Conservation (phyloP, 30 jellyfish, hydroid and myxozoan genomes). For the Hydractinia echinata region DNA sequence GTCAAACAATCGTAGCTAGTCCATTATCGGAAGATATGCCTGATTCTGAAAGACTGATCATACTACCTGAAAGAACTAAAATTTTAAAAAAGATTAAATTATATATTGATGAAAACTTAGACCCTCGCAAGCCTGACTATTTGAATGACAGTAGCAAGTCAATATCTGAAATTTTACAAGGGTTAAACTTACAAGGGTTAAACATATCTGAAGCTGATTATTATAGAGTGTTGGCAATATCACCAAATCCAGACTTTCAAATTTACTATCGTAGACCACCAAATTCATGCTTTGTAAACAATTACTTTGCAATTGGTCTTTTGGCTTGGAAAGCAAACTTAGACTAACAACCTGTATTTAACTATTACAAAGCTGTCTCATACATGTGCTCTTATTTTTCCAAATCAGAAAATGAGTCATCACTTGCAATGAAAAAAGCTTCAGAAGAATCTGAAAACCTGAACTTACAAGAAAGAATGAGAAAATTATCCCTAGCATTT, state of each 20-base stretch:
- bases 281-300: background rate
- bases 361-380: conserved; percentile 1
- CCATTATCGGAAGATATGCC: background rate
- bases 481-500: conserved; percentile 8
- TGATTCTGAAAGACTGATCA: background rate
- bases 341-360: conserved; percentile 12
- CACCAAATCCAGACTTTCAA: background rate
- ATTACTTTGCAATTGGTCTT: background rate
- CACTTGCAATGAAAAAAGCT: conserved; percentile 18
- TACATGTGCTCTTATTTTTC: conserved; percentile 18
- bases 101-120: background rate
- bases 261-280: background rate
- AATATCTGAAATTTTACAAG: background rate
- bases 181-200: background rate
- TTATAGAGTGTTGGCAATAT: no score
- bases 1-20: no score
- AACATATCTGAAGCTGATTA: background rate
- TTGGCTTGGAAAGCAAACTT: conserved; percentile 20
- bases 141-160: no score
- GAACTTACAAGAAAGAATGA: background rate
- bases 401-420: conserved; percentile 15
- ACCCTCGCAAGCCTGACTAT: background rate
- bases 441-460: no score
- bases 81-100: background rate
- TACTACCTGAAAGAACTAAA: background rate